Conservation (phyloP, 2,797 vertebrate species). For the Etheostoma nigrum region DNA sequence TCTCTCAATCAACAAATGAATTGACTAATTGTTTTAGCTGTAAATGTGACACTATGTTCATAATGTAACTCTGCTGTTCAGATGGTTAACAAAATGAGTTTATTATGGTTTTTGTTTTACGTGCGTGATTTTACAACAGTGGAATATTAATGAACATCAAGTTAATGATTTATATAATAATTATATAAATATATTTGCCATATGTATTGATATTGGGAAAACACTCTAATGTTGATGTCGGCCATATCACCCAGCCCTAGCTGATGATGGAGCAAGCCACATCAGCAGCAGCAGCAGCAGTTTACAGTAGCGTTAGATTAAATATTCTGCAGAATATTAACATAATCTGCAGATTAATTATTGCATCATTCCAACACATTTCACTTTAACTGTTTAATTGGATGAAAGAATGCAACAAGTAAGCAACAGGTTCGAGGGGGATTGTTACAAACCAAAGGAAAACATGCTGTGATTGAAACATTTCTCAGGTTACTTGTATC, state of each 20-base stretch:
- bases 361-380: background rate
- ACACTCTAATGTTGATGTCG: background rate
- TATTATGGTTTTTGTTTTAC: background rate
- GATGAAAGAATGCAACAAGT: conserved; percentile 54
- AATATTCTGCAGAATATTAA: conserved; percentile 7
- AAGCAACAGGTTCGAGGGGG: conserved; percentile 59
- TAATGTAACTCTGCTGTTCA: background rate
- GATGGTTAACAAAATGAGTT: background rate
- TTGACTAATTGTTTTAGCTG: background rate
- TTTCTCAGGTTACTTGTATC: conserved; percentile 48
- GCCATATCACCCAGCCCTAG: background rate
- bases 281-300: background rate
- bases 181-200: background rate
- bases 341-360: conserved; percentile 14
- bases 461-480: conserved; percentile 35
- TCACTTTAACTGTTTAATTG: conserved; percentile 1
- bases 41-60: background rate
- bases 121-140: background rate
- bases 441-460: conserved; percentile 40
- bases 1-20: background rate
- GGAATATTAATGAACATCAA: background rate
- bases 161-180: background rate
- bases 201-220: background rate
- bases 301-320: conserved; percentile 19
- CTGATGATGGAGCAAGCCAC: conserved; percentile 2